A percentile compares a stretch with the other conserved stretches of the same genome.
Conservation (phyloP, 2,888 invertebrate genomes). For the Petrolisthes cinctipes region DNA sequence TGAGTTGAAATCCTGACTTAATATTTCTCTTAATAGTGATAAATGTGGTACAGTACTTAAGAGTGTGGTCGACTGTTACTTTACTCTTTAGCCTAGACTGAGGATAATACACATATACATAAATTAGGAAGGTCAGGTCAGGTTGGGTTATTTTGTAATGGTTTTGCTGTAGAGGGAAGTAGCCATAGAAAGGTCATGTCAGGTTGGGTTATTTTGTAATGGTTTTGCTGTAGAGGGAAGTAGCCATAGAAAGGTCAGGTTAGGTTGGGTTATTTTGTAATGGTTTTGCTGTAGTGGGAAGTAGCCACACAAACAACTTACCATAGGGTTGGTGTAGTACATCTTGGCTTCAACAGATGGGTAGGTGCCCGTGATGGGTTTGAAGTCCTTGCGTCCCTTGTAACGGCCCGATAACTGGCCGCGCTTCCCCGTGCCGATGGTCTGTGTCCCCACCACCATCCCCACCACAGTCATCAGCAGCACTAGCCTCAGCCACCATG, state of each 20-base stretch:
- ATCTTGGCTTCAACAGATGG: constrained; percentile 56
- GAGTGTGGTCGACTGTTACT: too few species aligned
- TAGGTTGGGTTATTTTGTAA: neutral
- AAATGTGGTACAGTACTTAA: too few species aligned
- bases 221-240: too few species aligned
- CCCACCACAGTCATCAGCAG: constrained; percentile 25
- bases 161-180: neutral
- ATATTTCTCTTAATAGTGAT: neutral
- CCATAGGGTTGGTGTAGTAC: constrained; percentile 65
- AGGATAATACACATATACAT: neutral
- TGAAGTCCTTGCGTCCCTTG: constrained; percentile 75
- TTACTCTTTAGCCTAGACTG: too few species aligned
- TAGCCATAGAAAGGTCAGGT: neutral
- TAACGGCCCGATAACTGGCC: constrained; percentile 78
- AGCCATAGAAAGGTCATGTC: neutral
- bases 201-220: neutral
- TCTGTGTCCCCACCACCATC: constrained; percentile 28
- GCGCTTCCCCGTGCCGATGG: constrained; percentile 69
- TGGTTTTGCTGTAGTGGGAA: neutral
- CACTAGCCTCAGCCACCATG: constrained; percentile 13
- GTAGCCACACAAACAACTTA: constrained; percentile 6
- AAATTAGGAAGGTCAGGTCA: neutral
- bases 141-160: neutral
- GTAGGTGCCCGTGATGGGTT: constrained; percentile 68
- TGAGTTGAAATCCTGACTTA: neutral